phyloP scores from a whole-genome alignment of 35 echinoderm and acorn worm genomes.

The Heliocidaris tuberculata region DNA sequence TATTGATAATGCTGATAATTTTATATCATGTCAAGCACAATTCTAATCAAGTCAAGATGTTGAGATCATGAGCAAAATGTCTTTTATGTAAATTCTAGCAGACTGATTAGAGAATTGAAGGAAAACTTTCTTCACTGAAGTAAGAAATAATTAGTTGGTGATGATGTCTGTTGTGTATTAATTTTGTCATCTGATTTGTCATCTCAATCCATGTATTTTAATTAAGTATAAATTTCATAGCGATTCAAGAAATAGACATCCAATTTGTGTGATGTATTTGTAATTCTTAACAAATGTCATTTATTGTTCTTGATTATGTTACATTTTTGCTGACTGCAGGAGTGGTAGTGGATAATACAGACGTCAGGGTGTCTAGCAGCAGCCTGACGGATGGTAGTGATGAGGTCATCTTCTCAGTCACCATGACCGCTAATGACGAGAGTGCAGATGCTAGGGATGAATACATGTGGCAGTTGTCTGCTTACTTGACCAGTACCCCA shows the following conservation, averaged over 20 bases:
- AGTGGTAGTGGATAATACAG: conserved; percentile 64
- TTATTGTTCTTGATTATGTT: background rate
- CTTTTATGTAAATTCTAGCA: no score
- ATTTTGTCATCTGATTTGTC: no score
- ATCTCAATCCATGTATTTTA: no score
- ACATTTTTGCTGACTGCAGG: conserved; percentile 44
- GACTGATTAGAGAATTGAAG: no score
- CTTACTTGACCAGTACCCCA: conserved; percentile 56
- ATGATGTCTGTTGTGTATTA: no score
- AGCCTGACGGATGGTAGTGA: conserved; percentile 52
- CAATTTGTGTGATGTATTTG: background rate
- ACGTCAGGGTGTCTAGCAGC: conserved; percentile 42
- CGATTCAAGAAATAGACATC: background rate
- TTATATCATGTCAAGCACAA: background rate
- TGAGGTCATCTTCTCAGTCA: conserved; percentile 61
- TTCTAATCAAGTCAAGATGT: no score
- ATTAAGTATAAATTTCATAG: no score
- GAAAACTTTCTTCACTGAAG: no score
- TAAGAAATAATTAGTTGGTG: no score
- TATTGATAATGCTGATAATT: background rate
- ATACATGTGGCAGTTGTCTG: conserved; percentile 71
- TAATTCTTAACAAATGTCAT: background rate
- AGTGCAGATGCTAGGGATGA: conserved; percentile 76
- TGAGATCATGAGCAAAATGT: no score
- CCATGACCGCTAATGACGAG: conserved; percentile 40